Evolutionary conservation across 2,888 invertebrate species (phyloP), one percentile per base, ranked within the genome.

Genomic region (Petrolisthes manimaculis): DNA sequence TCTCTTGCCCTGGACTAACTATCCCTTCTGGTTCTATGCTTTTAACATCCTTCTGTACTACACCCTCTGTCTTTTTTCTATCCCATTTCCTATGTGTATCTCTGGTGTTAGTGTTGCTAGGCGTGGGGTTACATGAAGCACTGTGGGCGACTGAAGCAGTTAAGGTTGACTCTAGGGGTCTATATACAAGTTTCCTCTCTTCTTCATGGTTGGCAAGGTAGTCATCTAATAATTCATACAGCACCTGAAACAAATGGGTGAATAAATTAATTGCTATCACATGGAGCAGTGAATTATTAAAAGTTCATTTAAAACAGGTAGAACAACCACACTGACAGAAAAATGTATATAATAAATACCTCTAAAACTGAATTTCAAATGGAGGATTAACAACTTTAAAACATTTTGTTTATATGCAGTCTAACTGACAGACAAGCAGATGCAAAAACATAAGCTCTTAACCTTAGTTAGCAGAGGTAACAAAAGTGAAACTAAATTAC

Each of bases 201-300:
- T 88, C 84, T 75, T 75, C 53, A 77, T 89, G 82, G 21, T 78
- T 55, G 21, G 86, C 86, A 84, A 91, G 87, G 75, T 86, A 89
- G 21, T 89, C 83, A 56, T 91, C 90, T 83, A 91, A 84, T 51
- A 83, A 82, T 80, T 89, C 88, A 86, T 88, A 91, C 55, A 89
- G 81, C 85, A 91, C 89, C 89, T 89, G 89, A 1, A 78, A 78
- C 69, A 37, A 51, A 85, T 75, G 86, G 54, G 71, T 18, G 61
- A 4, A 84, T 8, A 56, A n/a, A 74, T 53, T 71, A 53, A 4
- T 24, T 55, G 21, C 51, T 12, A 21, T 18, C 0, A 83, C 37
- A 83, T 71, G 71, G 37, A 37, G 37, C 0, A 37, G 2, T 37
- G 0, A 37, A 37, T 37, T 37, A 37, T 37, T 37, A 2, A 37